phyloP scores from a whole-genome alignment of 2,113 vertebrate species.

The Oxyruncus cristatus region DNA sequence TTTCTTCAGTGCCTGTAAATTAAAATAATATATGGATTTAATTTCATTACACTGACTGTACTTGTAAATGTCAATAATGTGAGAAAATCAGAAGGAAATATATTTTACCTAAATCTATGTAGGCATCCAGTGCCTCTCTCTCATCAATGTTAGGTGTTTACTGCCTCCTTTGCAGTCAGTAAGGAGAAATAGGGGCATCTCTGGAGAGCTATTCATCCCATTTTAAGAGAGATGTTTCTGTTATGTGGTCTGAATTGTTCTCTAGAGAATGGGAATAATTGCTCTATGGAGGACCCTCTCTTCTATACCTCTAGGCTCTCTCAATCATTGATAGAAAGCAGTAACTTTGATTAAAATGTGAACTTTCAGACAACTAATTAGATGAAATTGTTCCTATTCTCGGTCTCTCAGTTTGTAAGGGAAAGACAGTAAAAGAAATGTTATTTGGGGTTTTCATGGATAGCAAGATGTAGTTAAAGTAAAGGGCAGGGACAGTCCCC shows the following conservation, averaged over 20 bases:
- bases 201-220: background rate
- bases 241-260: conserved; percentile 4
- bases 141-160: background rate
- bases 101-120: background rate
- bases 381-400: background rate
- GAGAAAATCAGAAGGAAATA: background rate
- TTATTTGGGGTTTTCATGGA: background rate
- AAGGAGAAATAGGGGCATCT: background rate
- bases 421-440: background rate
- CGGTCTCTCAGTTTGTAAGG: background rate
- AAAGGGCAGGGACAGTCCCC: background rate
- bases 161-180: background rate
- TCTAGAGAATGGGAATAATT: conserved; percentile 2
- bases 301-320: conserved; percentile 11
- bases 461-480: background rate
- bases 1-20: background rate
- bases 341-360: conserved; percentile 45
- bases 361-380: conserved; percentile 25
- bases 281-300: background rate
- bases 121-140: background rate
- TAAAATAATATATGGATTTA: background rate
- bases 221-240: conserved; percentile 26
- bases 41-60: background rate
- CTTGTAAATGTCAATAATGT: background rate
- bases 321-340: background rate